These are phyloP conservation scores for Stichopus chloronotus DNA, from an alignment of 35 echinoderm and acorn worm species.

Conservation along the genomic window DNA sequence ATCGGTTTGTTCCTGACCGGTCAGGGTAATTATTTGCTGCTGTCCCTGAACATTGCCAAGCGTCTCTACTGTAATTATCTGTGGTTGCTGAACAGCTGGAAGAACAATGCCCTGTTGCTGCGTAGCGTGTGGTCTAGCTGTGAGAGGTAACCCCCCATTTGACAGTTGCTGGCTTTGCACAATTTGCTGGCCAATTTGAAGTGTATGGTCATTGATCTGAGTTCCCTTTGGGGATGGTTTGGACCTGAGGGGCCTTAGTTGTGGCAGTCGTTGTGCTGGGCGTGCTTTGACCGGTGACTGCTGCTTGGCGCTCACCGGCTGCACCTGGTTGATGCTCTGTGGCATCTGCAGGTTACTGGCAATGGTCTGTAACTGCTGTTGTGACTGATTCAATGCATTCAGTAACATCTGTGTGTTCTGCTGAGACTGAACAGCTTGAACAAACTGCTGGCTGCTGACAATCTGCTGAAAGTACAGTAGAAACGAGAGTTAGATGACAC, in stretches of 20 bases:
- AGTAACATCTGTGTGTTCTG: conserved; percentile 58
- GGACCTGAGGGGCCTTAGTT: neutral
- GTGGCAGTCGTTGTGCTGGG: conserved; percentile 1
- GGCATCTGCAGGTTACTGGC: conserved; percentile 34
- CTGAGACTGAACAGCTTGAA: conserved; percentile 9
- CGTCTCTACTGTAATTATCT: conserved; percentile 65
- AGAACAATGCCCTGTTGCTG: conserved; percentile 65
- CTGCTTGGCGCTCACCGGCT: neutral
- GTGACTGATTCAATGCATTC: conserved; percentile 60
- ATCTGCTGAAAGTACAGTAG: conserved; percentile 14
- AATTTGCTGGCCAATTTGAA: conserved; percentile 33
- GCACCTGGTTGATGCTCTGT: conserved; percentile 8
- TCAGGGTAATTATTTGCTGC: conserved; percentile 63
- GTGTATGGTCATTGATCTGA: conserved; percentile 26
- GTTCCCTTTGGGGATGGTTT: neutral
- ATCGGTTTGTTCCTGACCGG: conserved; percentile 30
- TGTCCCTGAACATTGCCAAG: conserved; percentile 38
- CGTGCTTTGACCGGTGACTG: neutral
- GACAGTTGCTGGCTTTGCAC: conserved; percentile 37
- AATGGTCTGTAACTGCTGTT: conserved; percentile 43
- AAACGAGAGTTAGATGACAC: too few relatives aligned
- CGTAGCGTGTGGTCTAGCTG: neutral
- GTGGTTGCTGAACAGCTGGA: conserved; percentile 70
- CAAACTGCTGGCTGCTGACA: conserved; percentile 41
- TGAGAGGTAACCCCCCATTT: conserved; percentile 46